These are phyloP conservation scores for Cotesia glomerata DNA, from an alignment of 1,140 invertebrate species.

Conservation along the genomic window DNA sequence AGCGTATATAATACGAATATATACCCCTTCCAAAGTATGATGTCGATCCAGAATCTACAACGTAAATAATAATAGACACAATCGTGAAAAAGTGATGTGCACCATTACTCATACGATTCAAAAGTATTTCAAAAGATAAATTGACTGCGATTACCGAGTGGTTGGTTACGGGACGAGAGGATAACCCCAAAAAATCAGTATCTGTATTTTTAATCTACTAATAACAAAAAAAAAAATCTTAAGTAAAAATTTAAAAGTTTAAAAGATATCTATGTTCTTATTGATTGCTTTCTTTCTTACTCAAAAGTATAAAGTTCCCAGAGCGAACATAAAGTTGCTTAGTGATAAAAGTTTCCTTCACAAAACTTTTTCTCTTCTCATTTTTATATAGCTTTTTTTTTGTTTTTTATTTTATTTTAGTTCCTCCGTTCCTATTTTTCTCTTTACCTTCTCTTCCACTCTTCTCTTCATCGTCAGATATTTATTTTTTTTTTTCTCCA, in stretches of 20 bases:
- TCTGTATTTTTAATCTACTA: background rate
- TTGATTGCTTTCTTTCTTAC: conserved; percentile 24
- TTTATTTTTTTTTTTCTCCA: conserved; percentile 2
- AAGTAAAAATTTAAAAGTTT: conserved; percentile 8
- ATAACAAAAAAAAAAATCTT: background rate
- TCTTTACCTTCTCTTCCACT: background rate
- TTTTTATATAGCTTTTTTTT: background rate
- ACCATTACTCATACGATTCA: too few relatives aligned
- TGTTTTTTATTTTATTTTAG: too few relatives aligned
- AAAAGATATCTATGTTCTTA: background rate
- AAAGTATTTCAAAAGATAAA: too few relatives aligned
- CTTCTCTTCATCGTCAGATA: conserved; percentile 8
- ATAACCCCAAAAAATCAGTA: background rate
- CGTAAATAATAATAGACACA: too few relatives aligned
- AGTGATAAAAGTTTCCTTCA: conserved; percentile 26
- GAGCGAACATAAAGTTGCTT: conserved; percentile 20
- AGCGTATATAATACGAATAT: too few relatives aligned
- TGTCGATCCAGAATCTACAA: too few relatives aligned
- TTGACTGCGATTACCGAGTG: too few relatives aligned
- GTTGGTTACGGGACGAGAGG: too few relatives aligned
- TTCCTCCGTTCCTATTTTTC: background rate
- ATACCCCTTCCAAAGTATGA: too few relatives aligned
- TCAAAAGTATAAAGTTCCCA: conserved; percentile 21
- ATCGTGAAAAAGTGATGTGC: too few relatives aligned
- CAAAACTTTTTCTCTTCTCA: conserved; percentile 14